phyloP scores from a whole-genome alignment of 2,113 vertebrate genomes.

The Channa maculata region DNA sequence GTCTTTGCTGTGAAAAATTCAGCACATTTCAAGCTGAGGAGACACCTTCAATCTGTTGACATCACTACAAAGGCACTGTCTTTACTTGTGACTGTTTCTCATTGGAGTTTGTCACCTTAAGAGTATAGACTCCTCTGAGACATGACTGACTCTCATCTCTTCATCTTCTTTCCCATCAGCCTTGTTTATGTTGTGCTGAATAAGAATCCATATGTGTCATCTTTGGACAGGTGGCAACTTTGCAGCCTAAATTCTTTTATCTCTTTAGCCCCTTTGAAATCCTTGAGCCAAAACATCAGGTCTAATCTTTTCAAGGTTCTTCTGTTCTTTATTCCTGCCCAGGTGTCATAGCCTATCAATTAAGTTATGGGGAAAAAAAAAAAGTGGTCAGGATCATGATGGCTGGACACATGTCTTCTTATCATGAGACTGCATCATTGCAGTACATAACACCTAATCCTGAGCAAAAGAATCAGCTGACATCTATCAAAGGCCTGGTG shows the following conservation, averaged over 20 bases:
- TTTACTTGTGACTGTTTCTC: not conserved
- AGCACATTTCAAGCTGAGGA: not conserved
- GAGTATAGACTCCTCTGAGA: constrained; percentile 17
- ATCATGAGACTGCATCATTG: too few relatives aligned
- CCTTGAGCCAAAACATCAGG: not conserved
- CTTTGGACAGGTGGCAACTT: constrained; percentile 16
- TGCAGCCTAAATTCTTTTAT: constrained; percentile 16
- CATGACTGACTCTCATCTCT: constrained; percentile 24
- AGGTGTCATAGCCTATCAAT: too few relatives aligned
- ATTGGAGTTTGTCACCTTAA: constrained; percentile 27
- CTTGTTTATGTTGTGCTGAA: not conserved
- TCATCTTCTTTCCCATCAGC: not conserved
- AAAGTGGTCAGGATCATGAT: too few relatives aligned
- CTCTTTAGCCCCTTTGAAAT: not conserved
- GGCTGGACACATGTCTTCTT: too few relatives aligned
- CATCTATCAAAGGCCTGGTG: too few relatives aligned
- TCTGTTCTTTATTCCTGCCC: not conserved
- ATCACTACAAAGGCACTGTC: not conserved
- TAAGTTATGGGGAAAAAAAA: too few relatives aligned
- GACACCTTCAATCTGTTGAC: not conserved
- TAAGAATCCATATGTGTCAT: constrained; percentile 30
- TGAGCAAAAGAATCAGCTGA: too few relatives aligned
- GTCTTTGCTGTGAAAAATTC: constrained; percentile 7
- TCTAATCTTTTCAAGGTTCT: constrained; percentile 1
- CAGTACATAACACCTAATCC: too few relatives aligned